Evolutionary conservation across 2,797 vertebrate genomes (phyloP).

Genomic region (Cynopterus sphinx): DNA sequence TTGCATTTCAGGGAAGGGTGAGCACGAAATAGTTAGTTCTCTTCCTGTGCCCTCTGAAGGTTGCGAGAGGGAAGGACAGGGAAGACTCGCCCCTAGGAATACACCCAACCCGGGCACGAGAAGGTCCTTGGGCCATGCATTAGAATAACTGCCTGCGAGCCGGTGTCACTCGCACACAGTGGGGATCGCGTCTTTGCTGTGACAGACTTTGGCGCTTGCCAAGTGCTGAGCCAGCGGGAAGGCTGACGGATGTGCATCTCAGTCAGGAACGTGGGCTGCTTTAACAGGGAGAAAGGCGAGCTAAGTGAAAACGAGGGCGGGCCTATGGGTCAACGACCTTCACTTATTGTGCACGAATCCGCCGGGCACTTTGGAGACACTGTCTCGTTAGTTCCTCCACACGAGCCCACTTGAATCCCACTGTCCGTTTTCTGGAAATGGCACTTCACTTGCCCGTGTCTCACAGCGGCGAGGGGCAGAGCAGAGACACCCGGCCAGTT

Average conservation of each 20-base stretch:
- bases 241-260: not conserved
- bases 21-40: not conserved
- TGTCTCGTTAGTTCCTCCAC: not conserved
- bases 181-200: not conserved
- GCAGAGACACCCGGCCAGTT: not conserved
- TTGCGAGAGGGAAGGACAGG: not conserved
- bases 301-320: not conserved
- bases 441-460: fast-evolving
- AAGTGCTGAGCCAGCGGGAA: constrained; percentile 44
- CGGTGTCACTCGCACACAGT: not conserved
- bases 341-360: not conserved
- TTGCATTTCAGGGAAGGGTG: constrained; percentile 40
- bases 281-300: not conserved
- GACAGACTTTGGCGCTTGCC: not conserved
- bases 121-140: constrained; percentile 54
- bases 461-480: not conserved
- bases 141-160: constrained; percentile 54
- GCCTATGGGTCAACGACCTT: not conserved
- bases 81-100: constrained; percentile 33
- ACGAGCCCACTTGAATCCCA: not conserved
- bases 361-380: not conserved
- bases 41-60: constrained; percentile 52
- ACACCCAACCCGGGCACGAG: constrained; percentile 39
- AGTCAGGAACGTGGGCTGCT: not conserved
- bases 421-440: not conserved